A percentile compares a stretch with the other conserved stretches of the same genome.
Conservation (phyloP, 2,888 invertebrate genomes). For the Watsonalla cultraria region DNA sequence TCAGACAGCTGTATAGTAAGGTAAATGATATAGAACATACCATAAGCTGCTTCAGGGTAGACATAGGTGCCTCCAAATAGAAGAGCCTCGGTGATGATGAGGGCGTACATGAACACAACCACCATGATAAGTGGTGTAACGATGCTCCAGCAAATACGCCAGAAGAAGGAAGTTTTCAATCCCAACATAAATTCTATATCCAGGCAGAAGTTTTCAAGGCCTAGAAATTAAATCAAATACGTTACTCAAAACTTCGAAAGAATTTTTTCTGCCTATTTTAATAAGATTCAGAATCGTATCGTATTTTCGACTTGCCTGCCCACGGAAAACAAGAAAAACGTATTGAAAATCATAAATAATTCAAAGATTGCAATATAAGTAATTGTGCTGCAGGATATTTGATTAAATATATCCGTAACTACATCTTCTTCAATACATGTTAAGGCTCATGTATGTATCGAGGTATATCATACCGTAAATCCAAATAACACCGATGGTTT, state of each 20-base stretch:
- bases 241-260: not conserved
- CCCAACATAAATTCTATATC: conserved; percentile 91
- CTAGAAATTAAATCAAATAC: conserved; percentile 27
- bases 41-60: conserved; percentile 81
- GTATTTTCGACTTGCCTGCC: too few relatives aligned
- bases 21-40: conserved; percentile 43
- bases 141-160: conserved; percentile 88
- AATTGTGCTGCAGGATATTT: too few relatives aligned
- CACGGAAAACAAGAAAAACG: too few relatives aligned
- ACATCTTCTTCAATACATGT: not conserved
- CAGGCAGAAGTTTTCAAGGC: conserved; percentile 61
- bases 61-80: conserved; percentile 76
- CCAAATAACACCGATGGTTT: conserved; percentile 86
- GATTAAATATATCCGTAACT: too few relatives aligned
- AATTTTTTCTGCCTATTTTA: too few relatives aligned
- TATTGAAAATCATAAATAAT: not conserved
- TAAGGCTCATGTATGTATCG: not conserved
- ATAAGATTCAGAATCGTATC: too few relatives aligned
- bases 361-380: too few relatives aligned
- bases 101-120: conserved; percentile 84
- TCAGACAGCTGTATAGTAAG: too few relatives aligned
- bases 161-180: conserved; percentile 82
- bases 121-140: conserved; percentile 85
- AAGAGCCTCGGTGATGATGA: conserved; percentile 79
- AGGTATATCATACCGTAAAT: conserved; percentile 80